phyloP scores from a whole-genome alignment of 1,140 invertebrate species.

The Tetraneura akinire region DNA sequence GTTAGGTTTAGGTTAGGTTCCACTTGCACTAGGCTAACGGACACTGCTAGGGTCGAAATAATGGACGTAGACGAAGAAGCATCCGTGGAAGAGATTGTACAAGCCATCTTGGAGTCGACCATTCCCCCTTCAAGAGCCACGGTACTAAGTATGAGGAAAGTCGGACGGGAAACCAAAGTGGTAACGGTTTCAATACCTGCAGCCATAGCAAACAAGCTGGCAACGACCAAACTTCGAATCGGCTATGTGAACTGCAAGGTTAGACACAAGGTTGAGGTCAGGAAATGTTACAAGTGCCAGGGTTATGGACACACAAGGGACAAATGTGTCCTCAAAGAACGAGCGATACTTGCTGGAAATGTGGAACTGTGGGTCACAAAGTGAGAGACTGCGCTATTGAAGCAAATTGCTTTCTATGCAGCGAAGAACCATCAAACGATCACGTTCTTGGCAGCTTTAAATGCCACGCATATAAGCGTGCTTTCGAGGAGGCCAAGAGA shows the following conservation, averaged over 20 bases:
- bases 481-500: not conserved
- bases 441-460: not conserved
- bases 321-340: not conserved
- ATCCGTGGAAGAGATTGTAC: not conserved
- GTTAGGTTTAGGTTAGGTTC: too few relatives aligned
- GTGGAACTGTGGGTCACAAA: not conserved
- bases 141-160: not conserved
- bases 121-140: rapidly evolving
- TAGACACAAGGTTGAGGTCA: not conserved
- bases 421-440: not conserved
- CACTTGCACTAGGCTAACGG: not conserved
- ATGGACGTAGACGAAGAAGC: not conserved
- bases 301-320: not conserved
- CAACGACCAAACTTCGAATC: not conserved
- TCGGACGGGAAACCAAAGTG: not conserved
- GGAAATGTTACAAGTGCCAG: not conserved
- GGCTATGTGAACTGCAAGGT: not conserved
- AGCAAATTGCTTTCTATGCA: not conserved
- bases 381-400: not conserved
- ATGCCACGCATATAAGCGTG: not conserved
- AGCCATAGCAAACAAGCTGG: not conserved
- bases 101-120: not conserved
- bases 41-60: not conserved
- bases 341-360: not conserved
- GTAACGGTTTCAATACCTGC: not conserved